Evolutionary conservation across 1,140 invertebrate species (phyloP).

Genomic region (Drosophila rhopaloa): DNA sequence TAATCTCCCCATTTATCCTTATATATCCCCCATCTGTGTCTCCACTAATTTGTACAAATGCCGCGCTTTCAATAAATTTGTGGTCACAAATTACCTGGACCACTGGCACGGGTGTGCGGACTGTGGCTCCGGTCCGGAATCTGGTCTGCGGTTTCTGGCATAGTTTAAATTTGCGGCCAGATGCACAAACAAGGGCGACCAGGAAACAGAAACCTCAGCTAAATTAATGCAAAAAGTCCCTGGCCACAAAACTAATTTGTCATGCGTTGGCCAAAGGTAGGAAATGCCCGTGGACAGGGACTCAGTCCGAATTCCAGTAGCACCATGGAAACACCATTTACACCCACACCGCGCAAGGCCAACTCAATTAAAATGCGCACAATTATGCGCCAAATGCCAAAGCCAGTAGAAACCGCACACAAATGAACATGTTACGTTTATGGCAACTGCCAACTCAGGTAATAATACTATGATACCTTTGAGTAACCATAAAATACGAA

Average conservation of each 20-base stretch:
- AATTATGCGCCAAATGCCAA: conserved; percentile 73
- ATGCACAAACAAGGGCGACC: conserved; percentile 41
- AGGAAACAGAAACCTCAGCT: conserved; percentile 62
- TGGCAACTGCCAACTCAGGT: neutral
- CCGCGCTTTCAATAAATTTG: conserved; percentile 79
- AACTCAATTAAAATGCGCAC: conserved; percentile 78
- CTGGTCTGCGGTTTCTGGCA: conserved; percentile 46
- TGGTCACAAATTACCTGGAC: conserved; percentile 75
- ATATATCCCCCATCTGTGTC: conserved; percentile 19
- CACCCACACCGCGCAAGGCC: conserved; percentile 26
- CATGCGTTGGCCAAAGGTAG: conserved; percentile 69
- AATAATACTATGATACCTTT: neutral
- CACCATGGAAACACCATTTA: neutral
- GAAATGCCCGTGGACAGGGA: conserved; percentile 21
- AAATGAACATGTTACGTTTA: conserved; percentile 27
- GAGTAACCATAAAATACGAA: neutral
- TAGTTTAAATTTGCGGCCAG: conserved; percentile 60
- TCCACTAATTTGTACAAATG: conserved; percentile 64
- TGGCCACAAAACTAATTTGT: conserved; percentile 80
- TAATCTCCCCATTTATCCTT: neutral
- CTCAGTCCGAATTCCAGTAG: conserved; percentile 15
- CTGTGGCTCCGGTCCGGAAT: conserved; percentile 26
- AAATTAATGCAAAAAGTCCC: conserved; percentile 78
- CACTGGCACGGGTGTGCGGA: conserved; percentile 26
- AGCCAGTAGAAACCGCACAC: conserved; percentile 44